These are phyloP conservation scores for Lacerta viridis DNA, from an alignment of 2,797 vertebrate genomes.

Conservation along the genomic window DNA sequence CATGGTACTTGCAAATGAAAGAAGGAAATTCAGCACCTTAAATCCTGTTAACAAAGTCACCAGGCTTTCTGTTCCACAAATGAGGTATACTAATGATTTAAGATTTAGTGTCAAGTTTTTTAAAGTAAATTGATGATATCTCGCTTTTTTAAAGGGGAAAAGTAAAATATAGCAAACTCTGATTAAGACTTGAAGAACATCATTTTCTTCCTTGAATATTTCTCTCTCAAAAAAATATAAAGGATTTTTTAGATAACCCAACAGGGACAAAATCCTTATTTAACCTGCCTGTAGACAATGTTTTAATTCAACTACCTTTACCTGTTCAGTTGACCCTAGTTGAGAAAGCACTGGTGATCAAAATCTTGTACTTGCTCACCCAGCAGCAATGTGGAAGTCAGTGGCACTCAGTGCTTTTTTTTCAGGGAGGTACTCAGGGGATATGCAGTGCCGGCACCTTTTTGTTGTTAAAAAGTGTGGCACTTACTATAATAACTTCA, in stretches of 20 bases:
- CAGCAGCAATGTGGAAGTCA: too few relatives aligned
- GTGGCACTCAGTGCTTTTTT: too few relatives aligned
- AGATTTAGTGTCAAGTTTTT: not conserved
- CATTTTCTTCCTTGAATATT: not conserved
- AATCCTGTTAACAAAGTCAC: not conserved
- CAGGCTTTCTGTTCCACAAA: not conserved
- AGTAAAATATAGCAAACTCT: not conserved
- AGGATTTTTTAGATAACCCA: not conserved
- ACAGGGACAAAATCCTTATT: not conserved
- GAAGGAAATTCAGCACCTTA: not conserved
- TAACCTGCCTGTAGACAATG: not conserved
- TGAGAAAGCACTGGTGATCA: not conserved
- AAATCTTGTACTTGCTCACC: not conserved
- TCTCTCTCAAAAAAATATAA: not conserved
- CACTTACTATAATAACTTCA: too few relatives aligned
- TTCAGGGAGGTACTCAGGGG: too few relatives aligned
- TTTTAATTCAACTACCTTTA: not conserved
- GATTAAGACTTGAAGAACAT: not conserved
- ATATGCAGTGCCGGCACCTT: too few relatives aligned
- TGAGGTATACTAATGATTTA: not conserved
- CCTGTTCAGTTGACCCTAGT: not conserved
- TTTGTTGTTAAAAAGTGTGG: too few relatives aligned
- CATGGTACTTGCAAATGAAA: not conserved
- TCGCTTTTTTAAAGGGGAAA: not conserved
- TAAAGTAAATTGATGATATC: not conserved